phyloP scores from a whole-genome alignment of 2,888 invertebrate species.

The Graphium colonna region DNA sequence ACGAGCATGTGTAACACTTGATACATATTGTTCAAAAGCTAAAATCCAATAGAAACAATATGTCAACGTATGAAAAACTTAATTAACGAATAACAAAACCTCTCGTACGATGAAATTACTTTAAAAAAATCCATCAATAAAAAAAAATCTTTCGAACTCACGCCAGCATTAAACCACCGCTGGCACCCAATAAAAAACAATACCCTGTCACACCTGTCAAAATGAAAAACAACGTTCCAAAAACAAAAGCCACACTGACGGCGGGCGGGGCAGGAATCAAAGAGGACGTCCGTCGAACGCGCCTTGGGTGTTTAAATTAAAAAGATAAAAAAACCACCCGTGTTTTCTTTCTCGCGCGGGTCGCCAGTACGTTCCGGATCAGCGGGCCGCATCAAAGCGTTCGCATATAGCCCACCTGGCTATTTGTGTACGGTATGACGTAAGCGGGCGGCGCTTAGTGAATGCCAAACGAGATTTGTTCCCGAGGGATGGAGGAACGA shows the following conservation, averaged over 20 bases:
- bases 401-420: slow-evolving; percentile 21
- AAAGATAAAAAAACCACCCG: background rate
- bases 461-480: slow-evolving; percentile 14
- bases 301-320: slow-evolving; percentile 17
- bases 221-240: slow-evolving; percentile 10
- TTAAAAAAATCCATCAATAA: too few species aligned
- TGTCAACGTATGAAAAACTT: too few species aligned
- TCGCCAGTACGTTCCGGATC: slow-evolving; percentile 32
- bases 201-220: slow-evolving; percentile 2
- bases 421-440: slow-evolving; percentile 22
- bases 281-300: slow-evolving; percentile 9
- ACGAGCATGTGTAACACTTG: too few species aligned
- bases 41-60: too few species aligned
- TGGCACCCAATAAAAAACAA: background rate
- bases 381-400: slow-evolving; percentile 38
- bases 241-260: slow-evolving; percentile 7
- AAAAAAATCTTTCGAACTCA: too few species aligned
- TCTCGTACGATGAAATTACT: too few species aligned
- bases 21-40: too few species aligned
- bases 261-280: slow-evolving; percentile 6
- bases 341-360: slow-evolving; percentile 25
- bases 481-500: slow-evolving; percentile 2
- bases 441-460: slow-evolving; percentile 4
- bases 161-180: too few species aligned
- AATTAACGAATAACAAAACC: too few species aligned